These are phyloP conservation scores for Ectobius pallidus DNA, from an alignment of 2,888 invertebrate species.

Conservation along the genomic window DNA sequence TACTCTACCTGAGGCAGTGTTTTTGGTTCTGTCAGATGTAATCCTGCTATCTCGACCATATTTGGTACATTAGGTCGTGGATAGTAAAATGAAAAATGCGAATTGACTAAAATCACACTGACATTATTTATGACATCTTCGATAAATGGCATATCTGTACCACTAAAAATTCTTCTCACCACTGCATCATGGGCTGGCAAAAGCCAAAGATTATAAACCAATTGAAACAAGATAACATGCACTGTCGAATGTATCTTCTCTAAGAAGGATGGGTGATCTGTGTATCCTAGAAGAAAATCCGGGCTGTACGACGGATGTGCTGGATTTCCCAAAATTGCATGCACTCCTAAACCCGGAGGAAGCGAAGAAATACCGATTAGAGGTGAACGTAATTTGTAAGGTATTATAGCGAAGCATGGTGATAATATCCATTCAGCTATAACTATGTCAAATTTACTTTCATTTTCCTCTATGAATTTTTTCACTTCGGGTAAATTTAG, in stretches of 20 bases:
- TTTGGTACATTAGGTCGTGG: not conserved
- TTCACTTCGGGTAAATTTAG: constrained; percentile 18
- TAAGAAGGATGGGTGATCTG: constrained; percentile 47
- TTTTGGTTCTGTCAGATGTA: not conserved
- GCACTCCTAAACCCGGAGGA: constrained; percentile 48
- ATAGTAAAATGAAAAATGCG: constrained; percentile 29
- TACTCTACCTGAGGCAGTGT: not conserved
- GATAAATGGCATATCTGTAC: constrained; percentile 15
- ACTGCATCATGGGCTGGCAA: constrained; percentile 31
- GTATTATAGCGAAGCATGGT: constrained; percentile 59
- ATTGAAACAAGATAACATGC: not conserved
- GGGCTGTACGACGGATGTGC: constrained; percentile 52
- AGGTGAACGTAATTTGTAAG: constrained; percentile 61
- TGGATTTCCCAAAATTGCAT: constrained; percentile 50
- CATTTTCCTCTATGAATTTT: constrained; percentile 37
- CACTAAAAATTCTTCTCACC: constrained; percentile 10
- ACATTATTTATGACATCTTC: constrained; percentile 31
- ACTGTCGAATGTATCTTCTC: constrained; percentile 47
- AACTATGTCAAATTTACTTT: constrained; percentile 59
- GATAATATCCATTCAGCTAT: constrained; percentile 60
- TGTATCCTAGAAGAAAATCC: constrained; percentile 47
- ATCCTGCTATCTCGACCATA: not conserved
- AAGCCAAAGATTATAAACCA: constrained; percentile 1
- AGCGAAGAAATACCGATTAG: constrained; percentile 55
- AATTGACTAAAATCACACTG: not conserved